Base-by-base conservation (phyloP, 2,888 invertebrate genomes). In the Megamerina dolium region DNA sequence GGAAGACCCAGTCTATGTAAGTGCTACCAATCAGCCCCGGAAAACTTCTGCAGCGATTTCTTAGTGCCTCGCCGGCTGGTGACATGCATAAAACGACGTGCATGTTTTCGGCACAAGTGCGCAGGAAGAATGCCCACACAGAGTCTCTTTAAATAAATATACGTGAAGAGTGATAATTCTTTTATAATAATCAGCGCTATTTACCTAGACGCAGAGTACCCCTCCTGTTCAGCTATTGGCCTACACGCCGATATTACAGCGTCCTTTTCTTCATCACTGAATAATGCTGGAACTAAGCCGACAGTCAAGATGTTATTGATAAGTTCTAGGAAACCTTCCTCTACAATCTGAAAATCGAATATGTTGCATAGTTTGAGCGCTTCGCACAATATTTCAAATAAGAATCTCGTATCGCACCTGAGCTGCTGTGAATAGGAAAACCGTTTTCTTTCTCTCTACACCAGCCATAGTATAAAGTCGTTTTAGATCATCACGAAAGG, bases 11-110 rank as follows among this genome's bases (percentile, higher is more conserved):
- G 68, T 94, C 91, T 51, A 94, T 91, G 29, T 86, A 88, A 0
- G 91, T 88, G 63, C 89, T 90, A 63, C 91, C 93, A 29, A 94
- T 90, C 35, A 94, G 74, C 1, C 92, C 92, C 0, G 94, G 94
- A 70, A 93, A 94, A 72, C 83, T 91, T 52, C 92, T 79, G 61
- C 93, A 93, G 14, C 88, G 77, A 56, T 83, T 88, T 36, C 91
- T 79, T 13, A 94, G 73, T 5, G 81, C 76, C 45, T 92, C 91
- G 0, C 90, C 86, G 3, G 87, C 78, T 0, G 92, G 90, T 4
- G 89, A 90, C 92, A 94, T 92, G 1, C 87, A 85, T 13, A 94
- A 68, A 0, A 91, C 88, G n/a, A 94, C 83, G 59, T 92, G 91
- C 13, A 94, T 76, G 66, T 94, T 91, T 53, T 84, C 82, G n/a